phyloP scores from a whole-genome alignment of 2,888 invertebrate species.

The Epinotia demarniana region DNA sequence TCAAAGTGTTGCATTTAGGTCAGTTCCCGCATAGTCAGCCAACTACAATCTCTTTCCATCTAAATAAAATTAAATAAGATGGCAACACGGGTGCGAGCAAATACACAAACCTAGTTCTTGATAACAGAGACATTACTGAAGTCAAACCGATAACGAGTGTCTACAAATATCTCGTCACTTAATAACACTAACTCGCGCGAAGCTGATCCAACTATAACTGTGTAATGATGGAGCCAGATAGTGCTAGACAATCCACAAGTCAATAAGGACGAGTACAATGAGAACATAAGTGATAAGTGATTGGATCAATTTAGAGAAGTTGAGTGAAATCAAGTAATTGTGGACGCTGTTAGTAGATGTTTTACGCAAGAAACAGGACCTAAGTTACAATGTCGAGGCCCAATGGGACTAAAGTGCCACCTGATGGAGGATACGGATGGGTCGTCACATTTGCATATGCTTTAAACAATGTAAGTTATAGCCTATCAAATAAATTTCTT shows the following conservation, averaged over 20 bases:
- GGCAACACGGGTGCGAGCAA: constrained; percentile 37
- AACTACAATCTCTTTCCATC: constrained; percentile 14
- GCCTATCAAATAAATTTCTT: too few relatives aligned
- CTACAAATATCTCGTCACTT: constrained; percentile 52
- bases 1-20: constrained; percentile 28
- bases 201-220: constrained; percentile 33
- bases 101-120: constrained; percentile 54
- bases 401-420: constrained; percentile 77
- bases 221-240: constrained; percentile 38
- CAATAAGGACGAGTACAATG: constrained; percentile 31
- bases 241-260: constrained; percentile 21
- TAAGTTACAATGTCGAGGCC: constrained; percentile 63
- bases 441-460: constrained; percentile 85
- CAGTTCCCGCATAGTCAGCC: constrained; percentile 14
- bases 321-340: constrained; percentile 45
- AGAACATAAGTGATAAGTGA: constrained; percentile 52
- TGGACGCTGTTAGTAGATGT: constrained; percentile 52
- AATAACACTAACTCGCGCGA: constrained; percentile 50
- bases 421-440: constrained; percentile 88
- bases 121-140: constrained; percentile 68
- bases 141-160: constrained; percentile 68
- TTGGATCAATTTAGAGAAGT: constrained; percentile 33
- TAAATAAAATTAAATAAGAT: constrained; percentile 31
- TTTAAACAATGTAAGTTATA: constrained; percentile 85
- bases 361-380: constrained; percentile 48